Base-by-base conservation (phyloP, 2,113 vertebrate species). In the Gasterosteus nipponicus region DNA sequence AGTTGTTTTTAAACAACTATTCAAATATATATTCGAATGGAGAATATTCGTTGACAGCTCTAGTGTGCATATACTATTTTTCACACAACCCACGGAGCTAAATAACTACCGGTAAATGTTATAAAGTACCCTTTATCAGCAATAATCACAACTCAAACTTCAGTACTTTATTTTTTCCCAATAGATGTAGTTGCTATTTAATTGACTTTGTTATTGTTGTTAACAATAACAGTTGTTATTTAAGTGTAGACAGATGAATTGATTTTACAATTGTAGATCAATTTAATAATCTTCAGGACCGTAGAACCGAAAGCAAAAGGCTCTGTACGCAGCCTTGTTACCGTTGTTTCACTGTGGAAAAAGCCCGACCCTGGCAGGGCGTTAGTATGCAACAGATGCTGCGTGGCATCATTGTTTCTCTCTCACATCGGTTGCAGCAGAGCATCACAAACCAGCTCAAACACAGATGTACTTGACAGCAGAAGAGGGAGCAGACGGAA, bases 351-450 rank as follows among this genome's bases (percentile, higher is more conserved):
- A 38, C 70, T 69, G 61, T 59, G 41, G 60, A 22, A 8, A 58
- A 64, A 63, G 18, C 77, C 81, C 62, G 78, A 75, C 57, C 29
- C 44, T 6, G 41, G 11, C n/a, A 10, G 15, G 2, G 19, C 57
- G 80, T 88, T 64, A 77, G 81, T 70, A 87, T 83, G 78, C 81
- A 69, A 47, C 71, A 77, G 75, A 54, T 80, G 74, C 51, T 58
- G 60, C 16, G 26, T 60, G 75, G 86, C 63, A 31, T 74, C 68
- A 44, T 19, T 69, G 66, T 65, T 67, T 57, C 44, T 78, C 51
- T 42, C 46, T 63, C 73, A 56, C 63, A 75, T 61, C 74, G 74
- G 66, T 72, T 39, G 42, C 31, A 79, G 60, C 58, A 35, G 69
- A 83, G 78, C 77, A 66, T 84, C 79, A 78, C 49, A 87, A 71